Evolutionary conservation across 2,113 vertebrate genomes (phyloP), one percentile per base, ranked within the genome.

Genomic region (Bos indicus): DNA sequence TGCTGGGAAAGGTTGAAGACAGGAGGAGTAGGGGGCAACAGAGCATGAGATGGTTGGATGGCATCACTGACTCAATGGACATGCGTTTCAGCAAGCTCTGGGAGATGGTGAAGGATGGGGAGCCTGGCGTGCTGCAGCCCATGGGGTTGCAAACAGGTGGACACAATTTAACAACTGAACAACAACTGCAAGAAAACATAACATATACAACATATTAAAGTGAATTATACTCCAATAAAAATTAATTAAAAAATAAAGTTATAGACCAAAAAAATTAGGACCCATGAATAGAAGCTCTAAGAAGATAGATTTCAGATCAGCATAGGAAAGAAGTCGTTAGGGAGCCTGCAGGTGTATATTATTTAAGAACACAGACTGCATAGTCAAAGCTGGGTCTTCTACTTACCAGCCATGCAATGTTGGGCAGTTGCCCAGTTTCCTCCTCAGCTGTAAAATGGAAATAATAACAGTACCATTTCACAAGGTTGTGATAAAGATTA

Each of bases 361-460:
- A 14, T 80, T 74, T 78, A 85, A 92, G 90, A 56, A 51, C 1
- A 4, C 21, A 94, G 64, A 80, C 28, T 21, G 52, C 2, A 7
- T 14, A 48, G 3, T 74, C n/a, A 96, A 87, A 89, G 54, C 48
- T 10, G 21, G 54, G 33, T 60, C 56, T 3, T 88, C 52, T 51
- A 15, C 11, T 91, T 19, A 54, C 5, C 30, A 25, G 23, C 11
- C 46, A 1, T 64, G 19, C 46, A 46, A 83, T n/a, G 6, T 6
- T 51, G 80, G 56, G 6, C 33, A 43, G 16, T n/a, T 71, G 26
- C 36, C 21, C 57, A 80, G 28, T 90, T 91, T 97, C 33, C 57
- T 48, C 80, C 26, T 95, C 60, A 46, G 77, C 17, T 81, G 16
- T 93, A 84, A 88, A 96, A 93, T 80, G 56, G 28, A 92, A 74